These are phyloP conservation scores for Raja brachyura DNA, from an alignment of 2,113 vertebrate species.

Conservation along the genomic window DNA sequence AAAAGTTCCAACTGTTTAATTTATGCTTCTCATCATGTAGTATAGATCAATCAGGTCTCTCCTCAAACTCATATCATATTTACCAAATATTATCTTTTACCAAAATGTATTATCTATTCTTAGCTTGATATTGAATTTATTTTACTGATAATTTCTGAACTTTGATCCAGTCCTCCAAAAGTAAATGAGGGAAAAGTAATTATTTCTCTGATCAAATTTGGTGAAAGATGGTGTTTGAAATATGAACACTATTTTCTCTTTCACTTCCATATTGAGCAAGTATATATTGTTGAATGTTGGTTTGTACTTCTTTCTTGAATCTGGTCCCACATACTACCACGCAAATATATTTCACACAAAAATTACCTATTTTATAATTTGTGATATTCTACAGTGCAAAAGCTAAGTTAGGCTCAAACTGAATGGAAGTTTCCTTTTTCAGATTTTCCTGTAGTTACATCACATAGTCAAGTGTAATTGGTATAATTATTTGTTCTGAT, in stretches of 20 bases:
- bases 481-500: constrained; percentile 8
- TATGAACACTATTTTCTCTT: neutral
- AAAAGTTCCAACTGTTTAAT: no score
- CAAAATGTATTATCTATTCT: no score
- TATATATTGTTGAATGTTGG: neutral
- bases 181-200: neutral
- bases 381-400: neutral
- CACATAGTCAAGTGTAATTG: neutral
- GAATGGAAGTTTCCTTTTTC: neutral
- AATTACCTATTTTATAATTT: neutral
- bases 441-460: neutral
- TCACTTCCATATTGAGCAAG: neutral
- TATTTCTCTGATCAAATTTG: neutral
- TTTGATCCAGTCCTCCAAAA: neutral
- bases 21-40: no score
- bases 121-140: neutral
- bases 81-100: no score
- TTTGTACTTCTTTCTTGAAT: neutral
- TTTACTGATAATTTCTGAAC: neutral
- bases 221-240: neutral
- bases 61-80: no score
- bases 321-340: neutral
- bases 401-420: neutral
- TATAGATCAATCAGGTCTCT: no score
- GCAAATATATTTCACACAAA: neutral